Evolutionary conservation across 2,113 vertebrate species (phyloP).

Genomic region (Paradisaea rubra): DNA sequence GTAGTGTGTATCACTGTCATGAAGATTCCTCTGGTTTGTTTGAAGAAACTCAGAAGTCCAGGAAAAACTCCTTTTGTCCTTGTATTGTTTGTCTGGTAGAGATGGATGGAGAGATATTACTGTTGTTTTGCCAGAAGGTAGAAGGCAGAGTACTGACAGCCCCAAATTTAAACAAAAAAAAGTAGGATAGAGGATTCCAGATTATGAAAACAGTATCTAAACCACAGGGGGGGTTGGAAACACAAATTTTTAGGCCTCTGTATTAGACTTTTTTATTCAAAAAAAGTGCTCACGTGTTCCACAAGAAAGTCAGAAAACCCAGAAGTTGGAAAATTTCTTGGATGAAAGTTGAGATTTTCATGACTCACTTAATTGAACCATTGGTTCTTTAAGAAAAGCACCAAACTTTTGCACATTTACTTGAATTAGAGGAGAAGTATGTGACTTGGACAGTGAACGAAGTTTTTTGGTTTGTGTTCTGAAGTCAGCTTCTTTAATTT

Average conservation of each 20-base stretch:
- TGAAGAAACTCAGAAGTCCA: not conserved
- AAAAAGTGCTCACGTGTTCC: not conserved
- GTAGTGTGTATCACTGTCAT: not conserved
- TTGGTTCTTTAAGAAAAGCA: not conserved
- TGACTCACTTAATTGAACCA: not conserved
- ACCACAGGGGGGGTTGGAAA: not conserved
- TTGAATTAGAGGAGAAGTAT: not conserved
- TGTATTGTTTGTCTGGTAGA: not conserved
- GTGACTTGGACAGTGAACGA: not conserved
- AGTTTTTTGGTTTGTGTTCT: not conserved
- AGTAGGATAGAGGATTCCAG: not conserved
- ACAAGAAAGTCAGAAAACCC: not conserved
- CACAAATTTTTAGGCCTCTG: not conserved
- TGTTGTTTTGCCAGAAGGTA: not conserved
- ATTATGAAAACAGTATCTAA: not conserved
- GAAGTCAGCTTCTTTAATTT: not conserved
- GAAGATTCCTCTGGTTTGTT: not conserved
- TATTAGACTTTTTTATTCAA: not conserved
- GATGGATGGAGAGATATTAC: not conserved
- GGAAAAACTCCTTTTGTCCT: not conserved
- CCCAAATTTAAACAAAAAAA: not conserved
- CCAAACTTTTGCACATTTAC: not conserved
- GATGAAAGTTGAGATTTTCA: not conserved
- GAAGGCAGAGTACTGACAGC: not conserved
- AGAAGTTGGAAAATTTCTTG: not conserved